Evolutionary conservation across 1,140 invertebrate species (phyloP).

Genomic region (Hermetia illucens): DNA sequence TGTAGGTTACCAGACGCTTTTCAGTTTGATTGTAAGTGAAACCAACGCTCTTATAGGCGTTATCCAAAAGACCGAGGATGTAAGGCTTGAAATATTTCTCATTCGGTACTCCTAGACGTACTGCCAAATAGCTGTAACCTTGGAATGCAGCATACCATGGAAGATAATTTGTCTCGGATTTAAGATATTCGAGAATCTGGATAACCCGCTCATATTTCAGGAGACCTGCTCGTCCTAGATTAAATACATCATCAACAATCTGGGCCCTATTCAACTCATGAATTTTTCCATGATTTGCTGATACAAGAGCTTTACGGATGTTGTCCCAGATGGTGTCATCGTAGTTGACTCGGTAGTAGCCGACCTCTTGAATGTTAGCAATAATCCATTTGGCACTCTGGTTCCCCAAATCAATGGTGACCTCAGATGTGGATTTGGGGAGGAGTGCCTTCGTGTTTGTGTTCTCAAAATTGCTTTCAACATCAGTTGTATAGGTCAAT

Average conservation of each 20-base stretch:
- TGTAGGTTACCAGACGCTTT: conserved; percentile 23
- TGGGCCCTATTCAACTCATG: conserved; percentile 61
- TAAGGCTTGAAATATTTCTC: too few relatives aligned
- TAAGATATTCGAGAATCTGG: conserved; percentile 41
- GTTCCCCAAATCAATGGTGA: too few relatives aligned
- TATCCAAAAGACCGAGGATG: too few relatives aligned
- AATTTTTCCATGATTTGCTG: conserved; percentile 36
- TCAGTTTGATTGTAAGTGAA: conserved; percentile 14
- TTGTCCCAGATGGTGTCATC: conserved; percentile 46
- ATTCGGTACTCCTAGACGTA: conserved; percentile 24
- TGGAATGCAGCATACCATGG: conserved; percentile 48
- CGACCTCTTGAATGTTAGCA: conserved; percentile 56
- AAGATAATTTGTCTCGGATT: conserved; percentile 43
- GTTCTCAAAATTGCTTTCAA: conserved; percentile 34
- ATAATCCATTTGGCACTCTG: too few relatives aligned
- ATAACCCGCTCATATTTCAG: conserved; percentile 36
- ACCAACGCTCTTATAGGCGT: conserved; percentile 16
- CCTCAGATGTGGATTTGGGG: too few relatives aligned
- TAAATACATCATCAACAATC: conserved; percentile 64
- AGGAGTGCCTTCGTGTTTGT: conserved; percentile 34
- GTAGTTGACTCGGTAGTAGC: conserved; percentile 77
- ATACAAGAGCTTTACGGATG: conserved; percentile 36
- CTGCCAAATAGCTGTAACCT: conserved; percentile 30
- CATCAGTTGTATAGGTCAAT: conserved; percentile 38
- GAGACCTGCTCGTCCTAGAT: conserved; percentile 34